Evolutionary conservation across 2,888 invertebrate genomes (phyloP).

Genomic region (Saturnia japonica): DNA sequence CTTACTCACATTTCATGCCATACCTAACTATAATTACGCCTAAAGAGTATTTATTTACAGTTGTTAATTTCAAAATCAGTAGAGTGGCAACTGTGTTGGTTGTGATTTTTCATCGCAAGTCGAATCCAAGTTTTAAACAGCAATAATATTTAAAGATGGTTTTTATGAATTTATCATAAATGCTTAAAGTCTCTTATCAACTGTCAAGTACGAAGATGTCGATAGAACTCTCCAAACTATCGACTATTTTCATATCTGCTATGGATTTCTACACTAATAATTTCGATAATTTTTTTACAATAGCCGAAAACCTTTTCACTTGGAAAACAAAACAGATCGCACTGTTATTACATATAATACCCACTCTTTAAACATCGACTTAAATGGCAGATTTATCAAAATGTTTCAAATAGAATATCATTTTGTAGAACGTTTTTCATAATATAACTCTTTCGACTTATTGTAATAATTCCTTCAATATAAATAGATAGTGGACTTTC

Average conservation of each 20-base stretch:
- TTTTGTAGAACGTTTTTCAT: not conserved
- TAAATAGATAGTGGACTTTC: not conserved
- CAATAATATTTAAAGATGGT: too few species aligned
- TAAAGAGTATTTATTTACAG: slow-evolving; percentile 9
- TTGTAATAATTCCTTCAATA: not conserved
- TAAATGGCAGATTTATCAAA: not conserved
- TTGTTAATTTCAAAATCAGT: slow-evolving; percentile 7
- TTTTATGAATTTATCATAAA: too few species aligned
- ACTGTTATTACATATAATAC: not conserved
- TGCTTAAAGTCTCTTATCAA: not conserved
- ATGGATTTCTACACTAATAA: not conserved
- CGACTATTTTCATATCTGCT: not conserved
- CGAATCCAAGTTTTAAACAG: not conserved
- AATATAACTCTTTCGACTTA: not conserved
- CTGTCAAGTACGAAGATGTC: not conserved
- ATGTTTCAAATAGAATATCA: not conserved
- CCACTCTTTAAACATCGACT: not conserved
- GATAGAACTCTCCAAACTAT: not conserved
- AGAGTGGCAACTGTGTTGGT: not conserved
- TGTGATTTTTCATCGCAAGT: not conserved
- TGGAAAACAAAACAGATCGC: not conserved
- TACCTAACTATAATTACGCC: slow-evolving; percentile 1
- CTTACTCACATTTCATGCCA: not conserved
- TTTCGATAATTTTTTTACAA: not conserved
- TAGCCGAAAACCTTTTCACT: not conserved